Evolutionary conservation across 1,140 invertebrate genomes (phyloP).

Genomic region (Ostrea denselamellosa): DNA sequence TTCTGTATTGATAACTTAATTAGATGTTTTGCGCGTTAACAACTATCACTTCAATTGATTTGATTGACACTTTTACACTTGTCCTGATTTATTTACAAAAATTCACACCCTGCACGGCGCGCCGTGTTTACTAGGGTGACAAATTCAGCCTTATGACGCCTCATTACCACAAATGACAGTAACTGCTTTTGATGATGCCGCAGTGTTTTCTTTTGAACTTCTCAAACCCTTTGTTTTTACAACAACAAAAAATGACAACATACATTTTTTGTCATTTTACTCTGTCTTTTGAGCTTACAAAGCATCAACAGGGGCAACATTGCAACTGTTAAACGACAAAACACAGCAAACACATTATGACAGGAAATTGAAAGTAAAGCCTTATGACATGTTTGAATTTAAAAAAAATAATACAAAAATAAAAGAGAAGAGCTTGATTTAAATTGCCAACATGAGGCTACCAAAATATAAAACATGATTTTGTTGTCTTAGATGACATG

Average conservation of each 20-base stretch:
- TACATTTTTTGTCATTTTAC: neutral
- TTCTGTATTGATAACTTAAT: constrained; percentile 28
- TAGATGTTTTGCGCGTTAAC: neutral
- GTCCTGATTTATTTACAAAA: constrained; percentile 7
- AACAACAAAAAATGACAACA: neutral
- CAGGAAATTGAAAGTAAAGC: no score
- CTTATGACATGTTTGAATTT: no score
- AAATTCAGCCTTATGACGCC: neutral
- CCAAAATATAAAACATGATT: no score
- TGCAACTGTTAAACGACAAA: no score
- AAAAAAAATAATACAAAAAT: no score
- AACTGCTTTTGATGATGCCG: neutral
- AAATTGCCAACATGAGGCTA: no score
- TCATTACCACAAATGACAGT: neutral
- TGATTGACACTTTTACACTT: neutral
- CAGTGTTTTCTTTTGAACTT: neutral
- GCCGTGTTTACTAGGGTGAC: neutral
- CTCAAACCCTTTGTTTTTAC: neutral
- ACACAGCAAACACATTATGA: no score
- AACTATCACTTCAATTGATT: neutral
- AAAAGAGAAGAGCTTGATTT: no score
- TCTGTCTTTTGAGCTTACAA: neutral
- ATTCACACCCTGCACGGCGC: constrained; percentile 16
- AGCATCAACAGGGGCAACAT: no score
- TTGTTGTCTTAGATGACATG: neutral